A percentile compares a stretch with the other conserved stretches of the same genome.
These are phyloP conservation scores for Cataglyphis hispanica DNA, from an alignment of 1,140 invertebrate genomes.

Conservation along the genomic window DNA sequence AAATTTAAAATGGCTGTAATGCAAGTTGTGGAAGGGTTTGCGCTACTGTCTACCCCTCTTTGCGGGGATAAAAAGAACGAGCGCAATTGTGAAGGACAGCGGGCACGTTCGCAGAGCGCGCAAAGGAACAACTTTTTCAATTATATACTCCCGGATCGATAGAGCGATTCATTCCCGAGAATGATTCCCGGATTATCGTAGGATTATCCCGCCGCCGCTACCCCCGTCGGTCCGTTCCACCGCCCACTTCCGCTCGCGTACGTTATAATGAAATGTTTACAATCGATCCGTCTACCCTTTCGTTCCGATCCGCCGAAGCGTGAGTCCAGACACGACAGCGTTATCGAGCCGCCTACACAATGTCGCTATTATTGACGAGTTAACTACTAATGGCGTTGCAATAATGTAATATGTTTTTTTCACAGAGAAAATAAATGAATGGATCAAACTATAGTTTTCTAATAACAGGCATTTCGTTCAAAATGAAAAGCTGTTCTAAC, in stretches of 20 bases:
- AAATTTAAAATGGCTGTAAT: slow-evolving; percentile 68
- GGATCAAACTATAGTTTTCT: neutral
- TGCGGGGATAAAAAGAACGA: slow-evolving; percentile 49
- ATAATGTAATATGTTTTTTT: slow-evolving; percentile 18
- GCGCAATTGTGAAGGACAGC: slow-evolving; percentile 68
- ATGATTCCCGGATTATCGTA: slow-evolving; percentile 80
- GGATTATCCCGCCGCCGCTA: slow-evolving; percentile 75
- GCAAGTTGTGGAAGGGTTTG: slow-evolving; percentile 25
- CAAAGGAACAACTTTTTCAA: slow-evolving; percentile 79
- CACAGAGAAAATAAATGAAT: neutral
- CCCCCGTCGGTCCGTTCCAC: slow-evolving; percentile 37
- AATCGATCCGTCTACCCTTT: slow-evolving; percentile 64
- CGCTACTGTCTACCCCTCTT: slow-evolving; percentile 26
- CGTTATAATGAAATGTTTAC: slow-evolving; percentile 74
- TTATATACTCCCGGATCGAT: slow-evolving; percentile 78
- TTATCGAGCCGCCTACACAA: slow-evolving; percentile 52
- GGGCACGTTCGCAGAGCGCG: slow-evolving; percentile 51
- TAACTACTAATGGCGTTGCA: slow-evolving; percentile 49
- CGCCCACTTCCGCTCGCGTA: slow-evolving; percentile 58
- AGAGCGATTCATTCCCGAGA: slow-evolving; percentile 79
- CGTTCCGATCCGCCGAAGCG: slow-evolving; percentile 44
- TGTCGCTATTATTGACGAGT: slow-evolving; percentile 57
- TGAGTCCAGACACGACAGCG: slow-evolving; percentile 53
- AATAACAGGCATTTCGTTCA: neutral
- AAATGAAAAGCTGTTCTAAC: neutral